These are phyloP conservation scores for Hypselothyrea guttata DNA, from an alignment of 2,888 invertebrate genomes.

Conservation along the genomic window DNA sequence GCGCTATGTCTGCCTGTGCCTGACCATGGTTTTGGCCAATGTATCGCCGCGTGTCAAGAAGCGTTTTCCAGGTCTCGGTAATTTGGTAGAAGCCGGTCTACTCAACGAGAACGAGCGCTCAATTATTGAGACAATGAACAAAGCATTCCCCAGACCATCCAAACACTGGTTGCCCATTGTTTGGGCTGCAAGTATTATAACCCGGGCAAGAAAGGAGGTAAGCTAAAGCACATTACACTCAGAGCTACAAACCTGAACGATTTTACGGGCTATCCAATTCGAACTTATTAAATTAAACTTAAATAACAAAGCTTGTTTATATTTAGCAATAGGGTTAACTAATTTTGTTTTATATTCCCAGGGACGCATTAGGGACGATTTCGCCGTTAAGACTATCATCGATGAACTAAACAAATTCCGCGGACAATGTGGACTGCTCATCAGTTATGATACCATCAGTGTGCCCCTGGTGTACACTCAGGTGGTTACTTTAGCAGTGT, in stretches of 20 bases:
- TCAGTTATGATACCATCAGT: constrained; percentile 89
- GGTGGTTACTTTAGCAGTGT: constrained; percentile 93
- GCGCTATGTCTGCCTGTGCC: constrained; percentile 91
- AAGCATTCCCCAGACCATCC: constrained; percentile 91
- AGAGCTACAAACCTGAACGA: too few relatives aligned
- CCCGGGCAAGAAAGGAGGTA: constrained; percentile 91
- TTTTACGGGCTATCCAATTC: too few relatives aligned
- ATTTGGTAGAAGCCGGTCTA: constrained; percentile 92
- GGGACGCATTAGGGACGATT: constrained; percentile 94
- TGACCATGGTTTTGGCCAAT: constrained; percentile 94
- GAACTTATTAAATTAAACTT: too few relatives aligned
- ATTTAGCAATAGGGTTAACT: background rate
- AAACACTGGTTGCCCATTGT: constrained; percentile 96
- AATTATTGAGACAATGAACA: constrained; percentile 90
- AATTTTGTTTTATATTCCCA: constrained; percentile 5
- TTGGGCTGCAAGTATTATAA: constrained; percentile 95
- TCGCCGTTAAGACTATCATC: constrained; percentile 94
- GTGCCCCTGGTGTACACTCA: constrained; percentile 93
- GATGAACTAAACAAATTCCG: constrained; percentile 93
- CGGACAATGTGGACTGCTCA: constrained; percentile 89
- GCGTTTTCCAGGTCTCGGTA: constrained; percentile 91
- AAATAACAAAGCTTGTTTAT: too few relatives aligned
- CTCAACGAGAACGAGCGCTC: constrained; percentile 90
- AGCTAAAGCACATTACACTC: too few relatives aligned
- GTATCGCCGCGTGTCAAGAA: constrained; percentile 94